These are phyloP conservation scores for Apeira syringaria DNA, from an alignment of 2,888 invertebrate species.

Conservation along the genomic window DNA sequence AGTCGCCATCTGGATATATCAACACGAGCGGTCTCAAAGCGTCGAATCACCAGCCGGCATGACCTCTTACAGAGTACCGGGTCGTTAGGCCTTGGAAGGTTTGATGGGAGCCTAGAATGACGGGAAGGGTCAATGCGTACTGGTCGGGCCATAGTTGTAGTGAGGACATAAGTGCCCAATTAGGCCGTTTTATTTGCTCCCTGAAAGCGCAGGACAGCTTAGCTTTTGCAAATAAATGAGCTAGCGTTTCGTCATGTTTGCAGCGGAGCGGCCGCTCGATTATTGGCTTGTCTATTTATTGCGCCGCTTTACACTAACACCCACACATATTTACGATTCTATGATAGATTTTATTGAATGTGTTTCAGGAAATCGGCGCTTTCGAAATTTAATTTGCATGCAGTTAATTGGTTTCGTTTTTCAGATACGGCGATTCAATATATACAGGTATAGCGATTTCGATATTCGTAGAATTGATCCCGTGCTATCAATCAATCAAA, in stretches of 20 bases:
- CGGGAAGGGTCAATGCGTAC: conserved; percentile 19
- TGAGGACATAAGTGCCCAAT: conserved; percentile 34
- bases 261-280: conserved; percentile 6
- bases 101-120: conserved; percentile 11
- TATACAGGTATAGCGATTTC: no score
- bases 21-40: conserved; percentile 33
- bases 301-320: background rate
- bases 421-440: background rate
- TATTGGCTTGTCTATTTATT: conserved; percentile 8
- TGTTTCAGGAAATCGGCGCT: background rate
- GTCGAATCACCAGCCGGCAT: conserved; percentile 20
- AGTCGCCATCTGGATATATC: conserved; percentile 29
- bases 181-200: conserved; percentile 34
- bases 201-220: conserved; percentile 31
- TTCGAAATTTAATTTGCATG: conserved; percentile 10
- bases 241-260: conserved; percentile 7
- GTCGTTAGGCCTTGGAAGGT: background rate
- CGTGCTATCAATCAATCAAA: no score
- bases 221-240: conserved; percentile 33
- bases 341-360: conserved; percentile 3
- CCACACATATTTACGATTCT: background rate
- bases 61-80: conserved; percentile 21
- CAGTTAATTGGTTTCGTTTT: conserved; percentile 18
- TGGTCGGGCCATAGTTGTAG: conserved; percentile 24
- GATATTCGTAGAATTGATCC: no score